A percentile compares a stretch with the other conserved stretches of the same genome.
Conservation (phyloP, 2,888 invertebrate genomes). For the Heliconius sara region DNA sequence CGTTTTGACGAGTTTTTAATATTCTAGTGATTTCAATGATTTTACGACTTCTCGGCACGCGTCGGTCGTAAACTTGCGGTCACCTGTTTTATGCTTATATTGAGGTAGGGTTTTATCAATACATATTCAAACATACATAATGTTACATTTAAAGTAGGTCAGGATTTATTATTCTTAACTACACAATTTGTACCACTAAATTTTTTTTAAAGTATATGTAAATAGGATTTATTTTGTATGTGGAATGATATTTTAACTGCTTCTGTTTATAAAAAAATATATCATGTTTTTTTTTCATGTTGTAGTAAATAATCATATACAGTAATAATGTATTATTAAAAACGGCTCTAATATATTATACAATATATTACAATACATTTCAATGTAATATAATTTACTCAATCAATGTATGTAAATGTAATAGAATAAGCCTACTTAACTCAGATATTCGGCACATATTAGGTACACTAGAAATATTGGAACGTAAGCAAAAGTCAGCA, state of each 20-base stretch:
- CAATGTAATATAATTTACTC: neutral
- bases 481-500: slow-evolving; percentile 67
- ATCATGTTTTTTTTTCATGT: neutral
- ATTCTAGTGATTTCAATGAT: slow-evolving; percentile 40
- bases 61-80: slow-evolving; percentile 78
- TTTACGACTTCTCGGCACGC: slow-evolving; percentile 68
- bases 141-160: slow-evolving; percentile 21
- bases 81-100: slow-evolving; percentile 68
- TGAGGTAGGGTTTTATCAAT: slow-evolving; percentile 43
- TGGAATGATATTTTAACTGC: neutral
- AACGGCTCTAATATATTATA: neutral
- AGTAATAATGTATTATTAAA: neutral
- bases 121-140: slow-evolving; percentile 33
- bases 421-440: slow-evolving; percentile 3
- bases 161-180: slow-evolving; percentile 4
- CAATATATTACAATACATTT: neutral
- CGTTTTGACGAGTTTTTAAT: slow-evolving; percentile 44
- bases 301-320: neutral
- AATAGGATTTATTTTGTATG: neutral
- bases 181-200: neutral
- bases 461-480: slow-evolving; percentile 57
- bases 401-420: slow-evolving; percentile 22
- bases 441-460: slow-evolving; percentile 44
- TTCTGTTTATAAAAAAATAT: neutral
- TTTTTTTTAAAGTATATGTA: neutral